Evolutionary conservation across 1,140 invertebrate genomes (phyloP).

Genomic region (Ruditapes philippinarum): DNA sequence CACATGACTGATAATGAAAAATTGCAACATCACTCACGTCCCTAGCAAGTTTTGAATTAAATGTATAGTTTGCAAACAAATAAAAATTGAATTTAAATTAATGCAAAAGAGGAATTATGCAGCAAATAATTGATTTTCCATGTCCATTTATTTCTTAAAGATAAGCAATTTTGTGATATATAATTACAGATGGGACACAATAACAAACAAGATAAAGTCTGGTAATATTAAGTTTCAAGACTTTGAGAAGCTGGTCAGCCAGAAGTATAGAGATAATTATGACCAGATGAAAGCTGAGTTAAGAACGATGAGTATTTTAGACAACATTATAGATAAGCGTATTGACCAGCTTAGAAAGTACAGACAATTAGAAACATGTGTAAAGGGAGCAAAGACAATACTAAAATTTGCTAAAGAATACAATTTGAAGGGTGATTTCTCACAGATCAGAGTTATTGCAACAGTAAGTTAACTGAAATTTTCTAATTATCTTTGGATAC

Average conservation of each 20-base stretch:
- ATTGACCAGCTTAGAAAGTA: constrained; percentile 35
- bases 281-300: constrained; percentile 29
- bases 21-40: too few species aligned
- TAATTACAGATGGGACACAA: not conserved
- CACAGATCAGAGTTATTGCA: constrained; percentile 23
- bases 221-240: constrained; percentile 12
- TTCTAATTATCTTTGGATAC: not conserved
- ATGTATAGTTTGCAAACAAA: too few species aligned
- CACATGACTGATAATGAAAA: too few species aligned
- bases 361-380: constrained; percentile 27
- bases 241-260: constrained; percentile 24
- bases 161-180: not conserved
- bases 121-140: too few species aligned
- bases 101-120: too few species aligned
- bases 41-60: too few species aligned
- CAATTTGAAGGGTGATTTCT: constrained; percentile 20
- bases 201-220: not conserved
- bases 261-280: not conserved
- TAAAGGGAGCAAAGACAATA: constrained; percentile 22
- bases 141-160: too few species aligned
- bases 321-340: not conserved
- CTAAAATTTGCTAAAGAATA: not conserved
- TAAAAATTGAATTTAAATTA: too few species aligned
- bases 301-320: not conserved
- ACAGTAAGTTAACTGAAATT: not conserved